phyloP scores from a whole-genome alignment of 2,888 invertebrate genomes.

The Plebejus melissa region DNA sequence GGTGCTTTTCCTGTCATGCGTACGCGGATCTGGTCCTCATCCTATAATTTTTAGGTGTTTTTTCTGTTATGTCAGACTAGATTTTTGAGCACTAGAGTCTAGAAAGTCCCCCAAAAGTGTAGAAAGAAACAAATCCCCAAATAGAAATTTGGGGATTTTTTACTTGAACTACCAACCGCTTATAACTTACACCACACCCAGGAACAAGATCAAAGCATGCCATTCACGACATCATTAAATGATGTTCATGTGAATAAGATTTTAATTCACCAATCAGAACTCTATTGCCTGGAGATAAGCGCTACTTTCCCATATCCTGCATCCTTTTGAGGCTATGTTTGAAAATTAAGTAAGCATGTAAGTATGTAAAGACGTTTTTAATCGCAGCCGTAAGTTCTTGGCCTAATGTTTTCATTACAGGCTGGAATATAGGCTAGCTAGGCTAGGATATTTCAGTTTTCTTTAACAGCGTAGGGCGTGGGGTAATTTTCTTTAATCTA shows the following conservation, averaged over 20 bases:
- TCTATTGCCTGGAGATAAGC: conserved; percentile 33
- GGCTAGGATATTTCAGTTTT: neutral
- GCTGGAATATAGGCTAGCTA: neutral
- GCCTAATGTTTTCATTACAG: conserved; percentile 7
- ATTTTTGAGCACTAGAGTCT: too few relatives aligned
- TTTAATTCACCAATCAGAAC: conserved; percentile 36
- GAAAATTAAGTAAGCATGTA: conserved; percentile 17
- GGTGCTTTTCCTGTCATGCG: too few relatives aligned
- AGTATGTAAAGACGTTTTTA: conserved; percentile 25
- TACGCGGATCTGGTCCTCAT: too few relatives aligned
- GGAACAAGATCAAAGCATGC: conserved; percentile 61
- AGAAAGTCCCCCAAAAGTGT: too few relatives aligned
- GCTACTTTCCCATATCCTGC: conserved; percentile 37
- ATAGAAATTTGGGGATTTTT: too few relatives aligned
- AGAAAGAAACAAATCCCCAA: too few relatives aligned
- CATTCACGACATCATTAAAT: conserved; percentile 66
- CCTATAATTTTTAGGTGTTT: too few relatives aligned
- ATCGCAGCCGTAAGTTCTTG: neutral
- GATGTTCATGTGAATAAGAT: conserved; percentile 51
- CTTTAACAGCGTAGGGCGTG: neutral
- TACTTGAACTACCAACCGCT: neutral
- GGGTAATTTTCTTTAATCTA: neutral
- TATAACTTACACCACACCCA: conserved; percentile 43
- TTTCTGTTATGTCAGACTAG: too few relatives aligned
- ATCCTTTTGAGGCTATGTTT: conserved; percentile 31